phyloP scores from a whole-genome alignment of 2,888 invertebrate genomes.

The Ethmia dodecea region DNA sequence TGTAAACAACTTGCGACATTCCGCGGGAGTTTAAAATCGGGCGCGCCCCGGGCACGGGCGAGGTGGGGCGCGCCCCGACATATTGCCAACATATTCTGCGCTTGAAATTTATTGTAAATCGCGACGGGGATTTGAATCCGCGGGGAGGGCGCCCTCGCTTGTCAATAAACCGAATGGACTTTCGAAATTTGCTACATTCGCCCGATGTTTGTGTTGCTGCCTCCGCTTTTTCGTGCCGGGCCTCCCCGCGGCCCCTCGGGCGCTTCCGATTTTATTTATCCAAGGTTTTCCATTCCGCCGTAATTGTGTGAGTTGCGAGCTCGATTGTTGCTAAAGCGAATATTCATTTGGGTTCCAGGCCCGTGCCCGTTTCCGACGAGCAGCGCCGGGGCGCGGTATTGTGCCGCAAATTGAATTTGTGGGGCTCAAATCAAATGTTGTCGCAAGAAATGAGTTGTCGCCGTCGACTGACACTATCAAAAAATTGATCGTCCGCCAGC shows the following conservation, averaged over 20 bases:
- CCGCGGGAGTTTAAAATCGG: slow-evolving; percentile 60
- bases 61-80: slow-evolving; percentile 32
- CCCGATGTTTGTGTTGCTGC: slow-evolving; percentile 66
- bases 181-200: slow-evolving; percentile 72
- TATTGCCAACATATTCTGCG: slow-evolving; percentile 73
- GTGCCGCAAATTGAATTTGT: slow-evolving; percentile 70
- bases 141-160: slow-evolving; percentile 32
- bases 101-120: slow-evolving; percentile 74
- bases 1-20: slow-evolving; percentile 64
- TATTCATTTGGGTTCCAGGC: slow-evolving; percentile 72
- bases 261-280: slow-evolving; percentile 72
- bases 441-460: slow-evolving; percentile 64
- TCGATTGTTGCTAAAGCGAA: slow-evolving; percentile 72
- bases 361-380: slow-evolving; percentile 45
- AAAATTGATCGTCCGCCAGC: slow-evolving; percentile 61
- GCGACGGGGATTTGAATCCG: slow-evolving; percentile 63
- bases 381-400: slow-evolving; percentile 25
- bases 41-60: slow-evolving; percentile 22
- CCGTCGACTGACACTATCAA: slow-evolving; percentile 67
- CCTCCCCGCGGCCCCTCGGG: slow-evolving; percentile 24
- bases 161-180: slow-evolving; percentile 73
- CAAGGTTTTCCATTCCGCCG: slow-evolving; percentile 72
- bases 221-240: slow-evolving; percentile 50
- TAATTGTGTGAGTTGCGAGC: slow-evolving; percentile 72
- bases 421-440: slow-evolving; percentile 68